Evolutionary conservation across 2,797 vertebrate genomes (phyloP), one percentile per base, ranked within the genome.

Genomic region (Cirrhinus mrigala): DNA sequence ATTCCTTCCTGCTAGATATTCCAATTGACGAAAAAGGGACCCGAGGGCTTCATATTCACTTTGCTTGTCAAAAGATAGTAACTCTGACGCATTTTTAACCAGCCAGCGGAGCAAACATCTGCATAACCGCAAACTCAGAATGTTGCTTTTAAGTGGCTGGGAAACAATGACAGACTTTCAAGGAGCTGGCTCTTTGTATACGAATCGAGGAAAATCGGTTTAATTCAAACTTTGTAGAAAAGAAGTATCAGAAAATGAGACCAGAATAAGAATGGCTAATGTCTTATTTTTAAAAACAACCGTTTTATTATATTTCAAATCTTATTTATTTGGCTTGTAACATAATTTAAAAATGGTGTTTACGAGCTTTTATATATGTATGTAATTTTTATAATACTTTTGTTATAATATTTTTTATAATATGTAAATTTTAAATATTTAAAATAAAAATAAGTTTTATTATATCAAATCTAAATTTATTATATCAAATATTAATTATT

Each of bases 1-100:
- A 66, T 81, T 69, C 29, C 20, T 84, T 78, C 37, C 64, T 56
- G 50, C 74, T 78, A 78, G 82, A 84, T 77, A 69, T 84, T 84
- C 50, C 74, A 27, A n/a, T 70, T 78, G 66, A 70, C 48, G 1
- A 18, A 70, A 69, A 78, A 78, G 52, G 29, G 64, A 78, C 82
- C 64, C 50, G 14, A 29, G 74, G 74, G 82, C 62, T 84, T 52
- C 37, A 18, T 84, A 84, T 69, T 84, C 62, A 40, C 70, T 70
- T 77, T 76, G 60, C 46, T 66, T 66, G 60, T 52, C n/a, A 75
- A 74, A 85, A 33, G 37, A 81, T 75, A 70, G 58, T n/a, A 64
- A 76, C 50, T 85, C 48, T 81, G 58, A 20, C 27, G 56, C 70
- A 54, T 37, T 54, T 80, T 85, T 74, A 76, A 85, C 68, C 66